A percentile compares a stretch with the other conserved stretches of the same genome.
These are phyloP conservation scores for Drosophila incognita DNA, from an alignment of 2,888 invertebrate genomes.

Conservation along the genomic window DNA sequence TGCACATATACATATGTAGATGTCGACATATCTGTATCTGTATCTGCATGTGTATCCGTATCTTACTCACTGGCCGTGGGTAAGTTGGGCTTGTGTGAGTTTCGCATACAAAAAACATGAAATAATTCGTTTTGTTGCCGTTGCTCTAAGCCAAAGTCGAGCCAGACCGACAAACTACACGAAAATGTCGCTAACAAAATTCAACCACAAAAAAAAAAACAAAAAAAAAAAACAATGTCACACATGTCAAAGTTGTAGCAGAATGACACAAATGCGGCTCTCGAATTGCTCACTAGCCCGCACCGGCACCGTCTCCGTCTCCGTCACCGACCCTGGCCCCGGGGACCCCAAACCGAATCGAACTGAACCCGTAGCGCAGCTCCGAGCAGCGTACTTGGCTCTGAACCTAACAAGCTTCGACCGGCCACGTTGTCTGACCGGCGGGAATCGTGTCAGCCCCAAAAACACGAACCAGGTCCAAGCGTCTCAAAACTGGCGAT, in stretches of 20 bases:
- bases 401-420: constrained; percentile 28
- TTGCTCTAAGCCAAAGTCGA: constrained; percentile 53
- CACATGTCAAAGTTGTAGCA: constrained; percentile 83
- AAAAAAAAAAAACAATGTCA: constrained; percentile 77
- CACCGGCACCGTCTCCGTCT: not conserved
- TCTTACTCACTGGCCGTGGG: constrained; percentile 61
- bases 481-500: constrained; percentile 55
- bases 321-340: constrained; percentile 18
- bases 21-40: constrained; percentile 42
- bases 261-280: constrained; percentile 81
- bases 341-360: constrained; percentile 22
- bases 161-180: constrained; percentile 66
- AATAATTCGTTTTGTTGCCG: constrained; percentile 68
- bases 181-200: constrained; percentile 73
- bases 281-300: constrained; percentile 70
- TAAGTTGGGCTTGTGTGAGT: constrained; percentile 60
- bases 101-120: constrained; percentile 66
- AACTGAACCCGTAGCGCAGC: constrained; percentile 13
- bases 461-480: constrained; percentile 52
- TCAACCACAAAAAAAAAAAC: constrained; percentile 35
- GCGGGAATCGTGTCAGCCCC: constrained; percentile 70
- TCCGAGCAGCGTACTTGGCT: constrained; percentile 33
- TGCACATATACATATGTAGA: constrained; percentile 55
- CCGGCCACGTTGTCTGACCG: constrained; percentile 42
- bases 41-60: constrained; percentile 61